Conservation (phyloP, 2,797 vertebrate genomes). For the Sibirionetta formosa region DNA sequence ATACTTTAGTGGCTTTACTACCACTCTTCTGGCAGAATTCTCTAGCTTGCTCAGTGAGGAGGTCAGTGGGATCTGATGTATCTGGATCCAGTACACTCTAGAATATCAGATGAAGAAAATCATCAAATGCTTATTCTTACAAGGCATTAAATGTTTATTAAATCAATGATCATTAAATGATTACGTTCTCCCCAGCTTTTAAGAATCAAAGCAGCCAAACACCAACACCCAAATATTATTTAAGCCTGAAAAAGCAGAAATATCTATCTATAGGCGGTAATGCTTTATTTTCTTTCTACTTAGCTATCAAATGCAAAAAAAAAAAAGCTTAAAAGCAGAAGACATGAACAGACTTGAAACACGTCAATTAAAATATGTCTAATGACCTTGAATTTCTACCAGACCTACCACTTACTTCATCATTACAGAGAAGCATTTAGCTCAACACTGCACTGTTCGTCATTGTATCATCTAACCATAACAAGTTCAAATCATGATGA, state of each 20-base stretch:
- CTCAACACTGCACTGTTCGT: not conserved
- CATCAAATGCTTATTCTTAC: not conserved
- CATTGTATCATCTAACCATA: not conserved
- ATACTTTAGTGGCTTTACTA: conserved; percentile 86
- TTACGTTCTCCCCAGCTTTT: rapidly evolving
- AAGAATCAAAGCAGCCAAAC: not conserved
- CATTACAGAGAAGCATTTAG: not conserved
- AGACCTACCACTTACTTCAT: conserved; percentile 5
- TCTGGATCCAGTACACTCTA: conserved; percentile 86
- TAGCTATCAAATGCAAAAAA: not conserved
- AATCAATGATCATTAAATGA: too few relatives aligned
- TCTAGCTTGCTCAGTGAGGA: conserved; percentile 85
- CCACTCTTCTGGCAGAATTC: conserved; percentile 87
- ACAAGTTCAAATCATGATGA: not conserved
- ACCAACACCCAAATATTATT: not conserved
- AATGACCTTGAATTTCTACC: not conserved
- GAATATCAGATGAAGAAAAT: conserved; percentile 8
- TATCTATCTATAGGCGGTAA: not conserved
- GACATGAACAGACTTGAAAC: not conserved
- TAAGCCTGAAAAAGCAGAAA: not conserved
- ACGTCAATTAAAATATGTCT: not conserved
- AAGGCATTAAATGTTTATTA: not conserved
- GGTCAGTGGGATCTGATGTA: conserved; percentile 87
- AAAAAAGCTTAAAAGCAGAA: not conserved
- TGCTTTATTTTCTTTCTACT: not conserved